phyloP scores from a whole-genome alignment of 2,888 invertebrate genomes.

The Thecocarcelia acutangulata region DNA sequence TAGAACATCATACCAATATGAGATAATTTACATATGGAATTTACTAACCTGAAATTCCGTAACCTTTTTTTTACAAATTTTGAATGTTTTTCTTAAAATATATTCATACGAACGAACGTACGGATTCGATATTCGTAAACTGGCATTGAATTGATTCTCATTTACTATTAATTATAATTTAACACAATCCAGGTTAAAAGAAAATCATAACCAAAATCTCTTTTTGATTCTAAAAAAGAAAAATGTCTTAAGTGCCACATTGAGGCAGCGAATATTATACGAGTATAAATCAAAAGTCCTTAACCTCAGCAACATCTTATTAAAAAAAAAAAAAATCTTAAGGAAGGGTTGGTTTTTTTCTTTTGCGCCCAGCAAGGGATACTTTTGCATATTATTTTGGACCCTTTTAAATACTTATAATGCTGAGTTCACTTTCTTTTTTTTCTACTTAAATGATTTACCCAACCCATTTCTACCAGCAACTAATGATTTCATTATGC shows the following conservation, averaged over 20 bases:
- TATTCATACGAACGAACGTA: no score
- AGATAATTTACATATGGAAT: no score
- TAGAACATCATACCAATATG: no score
- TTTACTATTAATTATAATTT: no score
- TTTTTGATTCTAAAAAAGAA: background rate
- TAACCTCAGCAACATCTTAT: slow-evolving; percentile 37
- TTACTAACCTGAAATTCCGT: no score
- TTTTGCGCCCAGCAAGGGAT: background rate
- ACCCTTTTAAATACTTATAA: slow-evolving; percentile 12
- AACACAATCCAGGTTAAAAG: no score
- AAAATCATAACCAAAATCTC: no score
- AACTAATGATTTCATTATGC: slow-evolving; percentile 66
- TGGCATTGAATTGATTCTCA: no score
- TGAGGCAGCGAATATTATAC: background rate
- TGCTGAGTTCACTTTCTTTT: background rate
- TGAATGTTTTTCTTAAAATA: no score
- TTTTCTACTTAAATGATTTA: slow-evolving; percentile 27
- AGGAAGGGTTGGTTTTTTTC: slow-evolving; percentile 26
- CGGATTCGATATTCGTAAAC: no score
- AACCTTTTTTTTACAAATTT: no score
- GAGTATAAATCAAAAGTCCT: slow-evolving; percentile 3
- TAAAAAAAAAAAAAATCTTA: slow-evolving; percentile 11
- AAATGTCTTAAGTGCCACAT: no score
- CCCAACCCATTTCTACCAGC: slow-evolving; percentile 38
- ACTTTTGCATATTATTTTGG: slow-evolving; percentile 11